Evolutionary conservation across 2,113 vertebrate genomes (phyloP).

Genomic region (Daphoenositta chrysoptera): DNA sequence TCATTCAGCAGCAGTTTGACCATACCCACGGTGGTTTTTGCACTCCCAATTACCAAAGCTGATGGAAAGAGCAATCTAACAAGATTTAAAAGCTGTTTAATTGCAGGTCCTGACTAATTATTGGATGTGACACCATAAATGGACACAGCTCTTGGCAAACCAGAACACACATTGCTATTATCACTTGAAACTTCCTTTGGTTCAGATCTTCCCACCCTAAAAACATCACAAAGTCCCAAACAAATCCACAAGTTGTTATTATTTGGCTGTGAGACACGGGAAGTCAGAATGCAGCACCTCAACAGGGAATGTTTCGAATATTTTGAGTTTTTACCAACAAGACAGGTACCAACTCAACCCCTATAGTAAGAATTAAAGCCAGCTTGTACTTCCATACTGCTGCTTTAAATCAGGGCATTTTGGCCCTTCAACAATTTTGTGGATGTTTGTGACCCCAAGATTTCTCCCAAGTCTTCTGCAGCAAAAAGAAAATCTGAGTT

Average conservation of each 20-base stretch:
- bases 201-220: neutral
- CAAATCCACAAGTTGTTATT: neutral
- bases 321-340: fast-evolving
- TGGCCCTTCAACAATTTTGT: neutral
- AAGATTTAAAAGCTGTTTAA: neutral
- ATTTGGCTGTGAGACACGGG: neutral
- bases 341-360: neutral
- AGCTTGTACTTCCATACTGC: neutral
- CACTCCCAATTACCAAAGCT: neutral
- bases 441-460: neutral
- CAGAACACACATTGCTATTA: fast-evolving
- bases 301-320: neutral
- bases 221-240: neutral
- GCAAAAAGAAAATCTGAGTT: neutral
- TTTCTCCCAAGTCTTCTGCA: neutral
- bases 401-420: neutral
- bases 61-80: neutral
- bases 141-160: neutral
- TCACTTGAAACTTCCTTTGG: neutral
- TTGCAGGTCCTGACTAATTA: neutral
- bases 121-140: neutral
- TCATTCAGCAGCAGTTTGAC: neutral
- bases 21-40: fast-evolving
- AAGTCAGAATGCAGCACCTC: neutral
- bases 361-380: neutral